Base-by-base conservation (phyloP, 1,140 invertebrate species). In the Leptopilina boulardi region DNA sequence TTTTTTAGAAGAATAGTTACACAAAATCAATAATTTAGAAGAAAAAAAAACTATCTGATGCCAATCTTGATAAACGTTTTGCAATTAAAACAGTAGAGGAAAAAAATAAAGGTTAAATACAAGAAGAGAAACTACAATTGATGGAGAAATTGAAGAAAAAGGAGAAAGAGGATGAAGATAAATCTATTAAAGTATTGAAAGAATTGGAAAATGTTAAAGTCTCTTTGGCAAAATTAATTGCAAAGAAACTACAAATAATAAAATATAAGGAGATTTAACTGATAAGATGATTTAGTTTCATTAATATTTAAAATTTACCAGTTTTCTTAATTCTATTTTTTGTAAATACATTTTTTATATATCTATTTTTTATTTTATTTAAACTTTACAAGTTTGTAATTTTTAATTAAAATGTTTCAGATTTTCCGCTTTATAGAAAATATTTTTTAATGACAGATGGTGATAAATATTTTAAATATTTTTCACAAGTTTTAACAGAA, bases 401-500 rank as follows among this genome's bases (percentile, higher is more conserved):
- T n/a, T n/a, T n/a, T n/a, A n/a, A n/a, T n/a, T n/a, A n/a, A n/a
- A n/a, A n/a, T n/a, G n/a, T n/a, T n/a, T n/a, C n/a, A n/a, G n/a
- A n/a, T n/a, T n/a, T n/a, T n/a, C n/a, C n/a, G n/a, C n/a, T n/a
- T n/a, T n/a, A n/a, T n/a, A n/a, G n/a, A n/a, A n/a, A n/a, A n/a
- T n/a, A n/a, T n/a, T n/a, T n/a, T n/a, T n/a, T n/a, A n/a, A n/a
- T n/a, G n/a, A n/a, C n/a, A n/a, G n/a, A n/a, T n/a, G n/a, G n/a
- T n/a, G n/a, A n/a, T n/a, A n/a, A n/a, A n/a, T n/a, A n/a, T n/a
- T n/a, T n/a, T n/a, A n/a, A n/a, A n/a, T n/a, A n/a, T n/a, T 80
- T 80, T 74, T 30, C 75, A 26, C 23, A 88, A 87, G 88, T 89
- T 0, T 72, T 91, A 13, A 91, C 86, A 1, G 84, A 89, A 75